phyloP scores from a whole-genome alignment of 1,140 invertebrate species.

The Zaprionus vittiger region DNA sequence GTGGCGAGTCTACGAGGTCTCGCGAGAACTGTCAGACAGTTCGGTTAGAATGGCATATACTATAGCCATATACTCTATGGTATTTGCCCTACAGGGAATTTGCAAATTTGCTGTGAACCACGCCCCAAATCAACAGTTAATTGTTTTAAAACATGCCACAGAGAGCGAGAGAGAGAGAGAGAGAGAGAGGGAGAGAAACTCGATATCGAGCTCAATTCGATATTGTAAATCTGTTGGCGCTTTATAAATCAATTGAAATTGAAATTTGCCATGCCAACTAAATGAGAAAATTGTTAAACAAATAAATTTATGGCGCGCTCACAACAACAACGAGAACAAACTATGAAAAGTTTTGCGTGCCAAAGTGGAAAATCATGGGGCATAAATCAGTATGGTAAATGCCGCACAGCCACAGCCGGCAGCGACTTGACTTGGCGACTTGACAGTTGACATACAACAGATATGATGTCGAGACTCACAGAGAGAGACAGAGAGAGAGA shows the following conservation, averaged over 20 bases:
- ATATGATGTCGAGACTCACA: conserved; percentile 48
- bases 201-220: conserved; percentile 14
- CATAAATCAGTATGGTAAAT: conserved; percentile 69
- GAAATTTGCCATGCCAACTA: conserved; percentile 57
- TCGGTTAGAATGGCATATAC: neutral
- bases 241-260: conserved; percentile 80
- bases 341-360: conserved; percentile 74
- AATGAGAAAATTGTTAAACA: conserved; percentile 58
- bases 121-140: conserved; percentile 64
- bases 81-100: conserved; percentile 41
- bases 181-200: conserved; percentile 11
- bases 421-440: conserved; percentile 52
- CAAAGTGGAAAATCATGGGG: conserved; percentile 81
- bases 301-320: conserved; percentile 64
- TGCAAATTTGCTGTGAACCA: conserved; percentile 49
- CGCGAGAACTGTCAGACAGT: conserved; percentile 18
- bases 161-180: neutral
- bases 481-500: neutral
- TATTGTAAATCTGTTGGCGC: conserved; percentile 70
- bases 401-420: conserved; percentile 67
- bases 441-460: conserved; percentile 80
- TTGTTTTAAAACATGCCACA: conserved; percentile 71
- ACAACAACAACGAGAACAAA: conserved; percentile 14
- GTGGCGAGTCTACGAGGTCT: conserved; percentile 52
- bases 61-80: neutral